Percentiles rank a stretch among this genome's conserved stretches.
phyloP scores from a whole-genome alignment of 2,888 invertebrate genomes.

The Onthophagus sagittarius region DNA sequence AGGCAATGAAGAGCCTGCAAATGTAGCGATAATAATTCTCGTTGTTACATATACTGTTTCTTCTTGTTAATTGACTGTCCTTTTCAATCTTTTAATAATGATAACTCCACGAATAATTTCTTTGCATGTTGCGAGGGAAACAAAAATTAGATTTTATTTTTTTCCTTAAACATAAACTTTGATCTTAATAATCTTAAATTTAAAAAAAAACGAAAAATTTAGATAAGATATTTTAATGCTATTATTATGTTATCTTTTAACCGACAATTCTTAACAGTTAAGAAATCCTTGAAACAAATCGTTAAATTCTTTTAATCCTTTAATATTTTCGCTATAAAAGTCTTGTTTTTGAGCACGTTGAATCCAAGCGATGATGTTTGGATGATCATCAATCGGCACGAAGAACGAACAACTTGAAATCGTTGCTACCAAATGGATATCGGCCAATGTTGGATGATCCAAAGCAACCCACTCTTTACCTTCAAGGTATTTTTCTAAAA shows the following conservation, averaged over 20 bases:
- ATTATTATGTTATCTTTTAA: background rate
- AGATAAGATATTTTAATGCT: too few relatives aligned
- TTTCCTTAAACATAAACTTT: background rate
- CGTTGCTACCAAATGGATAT: conserved; percentile 48
- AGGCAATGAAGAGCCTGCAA: too few relatives aligned
- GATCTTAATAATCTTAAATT: conserved; percentile 1
- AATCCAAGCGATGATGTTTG: conserved; percentile 38
- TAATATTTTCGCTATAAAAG: conserved; percentile 29
- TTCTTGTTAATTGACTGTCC: too few relatives aligned
- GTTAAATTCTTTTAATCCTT: conserved; percentile 23
- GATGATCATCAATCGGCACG: conserved; percentile 37
- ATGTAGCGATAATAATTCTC: too few relatives aligned
- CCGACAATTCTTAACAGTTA: conserved; percentile 22
- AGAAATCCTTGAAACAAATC: conserved; percentile 31
- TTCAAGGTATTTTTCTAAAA: conserved; percentile 50
- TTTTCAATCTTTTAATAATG: too few relatives aligned
- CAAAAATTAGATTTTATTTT: too few relatives aligned
- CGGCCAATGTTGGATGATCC: conserved; percentile 53
- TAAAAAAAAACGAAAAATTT: conserved; percentile 11
- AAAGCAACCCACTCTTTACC: conserved; percentile 52
- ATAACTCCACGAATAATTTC: too few relatives aligned
- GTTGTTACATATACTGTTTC: too few relatives aligned
- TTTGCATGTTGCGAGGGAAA: too few relatives aligned
- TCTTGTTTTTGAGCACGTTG: conserved; percentile 36
- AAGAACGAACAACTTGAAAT: conserved; percentile 38